Evolutionary conservation across 2,797 vertebrate species (phyloP), one percentile per base, ranked within the genome.

Genomic region (Taenioides sp.): DNA sequence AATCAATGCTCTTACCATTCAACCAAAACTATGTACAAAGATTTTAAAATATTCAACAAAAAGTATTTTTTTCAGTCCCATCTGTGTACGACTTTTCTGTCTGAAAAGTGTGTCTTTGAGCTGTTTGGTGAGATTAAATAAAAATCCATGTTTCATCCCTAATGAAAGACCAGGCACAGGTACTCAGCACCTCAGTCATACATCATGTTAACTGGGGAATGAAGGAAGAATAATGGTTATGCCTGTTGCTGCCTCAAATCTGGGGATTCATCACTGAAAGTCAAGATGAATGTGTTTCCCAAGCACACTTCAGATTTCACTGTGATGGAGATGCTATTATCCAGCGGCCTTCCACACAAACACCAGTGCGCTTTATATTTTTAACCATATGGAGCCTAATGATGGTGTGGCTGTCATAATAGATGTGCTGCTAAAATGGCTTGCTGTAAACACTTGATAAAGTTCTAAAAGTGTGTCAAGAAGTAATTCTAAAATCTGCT

Each of bases 171-270:
- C 65, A 72, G 77, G 73, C 75, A 82, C 85, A 76, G 78, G 81
- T 79, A 72, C 83, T 77, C 65, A 80, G 61, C 79, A 79, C 75
- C 73, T 74, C 75, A 69, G 83, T 80, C 79, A 88, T 88, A 79
- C 76, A 87, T 84, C 88, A 88, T 75, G 79, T 84, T 88, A 89
- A 87, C 80, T 82, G 82, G 77, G 77, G 83, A 87, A 79, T 89
- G 81, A 90, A 79, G 62, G 77, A 87, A 88, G 83, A 89, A 86
- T 90, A 87, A 89, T 88, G 85, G 79, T 85, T 82, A 75, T 80
- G 81, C 81, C 82, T 81, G 77, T 83, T 89, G 74, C 81, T 76
- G 81, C 77, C 83, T 76, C 84, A 81, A 83, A 88, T 86, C 82
- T 80, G 75, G 75, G 73, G 76, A 84, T 86, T 85, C 72, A 84